Base-by-base conservation (phyloP, 2,797 vertebrate species). In the Calcarius lapponicus region DNA sequence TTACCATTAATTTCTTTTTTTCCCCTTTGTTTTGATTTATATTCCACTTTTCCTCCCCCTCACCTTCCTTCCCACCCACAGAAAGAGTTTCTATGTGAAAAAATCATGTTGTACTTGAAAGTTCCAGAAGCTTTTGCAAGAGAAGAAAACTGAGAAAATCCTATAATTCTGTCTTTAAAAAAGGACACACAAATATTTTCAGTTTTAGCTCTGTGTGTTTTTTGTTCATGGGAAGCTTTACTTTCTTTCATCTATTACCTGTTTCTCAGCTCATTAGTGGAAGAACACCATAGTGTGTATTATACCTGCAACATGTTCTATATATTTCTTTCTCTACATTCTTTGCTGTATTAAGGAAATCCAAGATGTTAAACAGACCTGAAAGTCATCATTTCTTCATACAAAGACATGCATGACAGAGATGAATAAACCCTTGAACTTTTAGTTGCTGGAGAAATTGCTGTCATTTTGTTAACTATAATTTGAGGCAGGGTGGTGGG, bases 71-170 rank as follows among this genome's bases (percentile, higher is more conserved):
- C 19, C 57, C n/a, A 84, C 70, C 38, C 54, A 91, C 61, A 25
- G 64, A 73, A 72, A 90, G 72, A 91, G 74, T 76, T 82, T 56
- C 66, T 85, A 0, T 71, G 32, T 84, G 83, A 82, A 96, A 96
- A 92, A 90, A 78, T 76, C 29, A 45, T 48, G 5, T 31, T 76
- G 45, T 70, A 47, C 40, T 81, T 83, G 2, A 40, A 84, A 73
- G 48, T 88, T 95, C 66, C 70, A 91, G 73, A 79, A 64, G 19
- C 38, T 81, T 93, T 88, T 82, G 31, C 36, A 78, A 28, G 22
- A 38, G 42, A 67, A 80, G 13, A 88, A 94, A 83, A 50, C 3
- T 0, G 50, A 86, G 57, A 80, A 9, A 8, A 11, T 38, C 4
- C 34, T 60, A 17, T 48, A 42, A 1, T 71, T 69, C 40, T 60